Conservation (phyloP, 2,797 vertebrate species). For the Pelodytes ibericus region DNA sequence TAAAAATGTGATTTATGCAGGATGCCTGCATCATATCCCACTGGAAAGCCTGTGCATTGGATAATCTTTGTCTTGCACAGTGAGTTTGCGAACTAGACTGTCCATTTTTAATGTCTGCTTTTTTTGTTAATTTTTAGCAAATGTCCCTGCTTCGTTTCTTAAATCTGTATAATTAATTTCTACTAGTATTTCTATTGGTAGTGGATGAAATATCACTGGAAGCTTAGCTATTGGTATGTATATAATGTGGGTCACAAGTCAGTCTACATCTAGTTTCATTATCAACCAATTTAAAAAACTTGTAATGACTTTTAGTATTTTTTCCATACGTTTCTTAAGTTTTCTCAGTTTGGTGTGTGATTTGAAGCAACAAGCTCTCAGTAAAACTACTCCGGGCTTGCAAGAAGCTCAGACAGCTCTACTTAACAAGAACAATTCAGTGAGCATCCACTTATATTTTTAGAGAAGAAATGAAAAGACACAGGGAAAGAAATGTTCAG, state of each 20-base stretch:
- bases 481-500: constrained; percentile 58
- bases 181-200: no score
- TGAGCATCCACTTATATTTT: constrained; percentile 60
- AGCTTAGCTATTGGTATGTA: neutral
- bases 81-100: no score
- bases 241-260: neutral
- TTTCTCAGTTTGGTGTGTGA: constrained; percentile 59
- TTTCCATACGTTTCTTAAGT: constrained; percentile 18
- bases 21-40: no score
- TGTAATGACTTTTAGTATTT: no score
- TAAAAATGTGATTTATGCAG: no score
- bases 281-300: neutral
- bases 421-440: constrained; percentile 64
- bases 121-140: no score
- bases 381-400: constrained; percentile 62
- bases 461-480: constrained; percentile 57
- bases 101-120: no score
- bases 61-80: no score
- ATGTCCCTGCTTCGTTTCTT: no score
- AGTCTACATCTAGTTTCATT: neutral
- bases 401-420: constrained; percentile 35
- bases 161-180: no score
- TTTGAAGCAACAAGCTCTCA: constrained; percentile 54
- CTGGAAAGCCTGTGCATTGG: no score
- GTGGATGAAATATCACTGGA: no score